Conservation (phyloP, 2,797 vertebrate genomes). For the Rousettus madagascariensis region DNA sequence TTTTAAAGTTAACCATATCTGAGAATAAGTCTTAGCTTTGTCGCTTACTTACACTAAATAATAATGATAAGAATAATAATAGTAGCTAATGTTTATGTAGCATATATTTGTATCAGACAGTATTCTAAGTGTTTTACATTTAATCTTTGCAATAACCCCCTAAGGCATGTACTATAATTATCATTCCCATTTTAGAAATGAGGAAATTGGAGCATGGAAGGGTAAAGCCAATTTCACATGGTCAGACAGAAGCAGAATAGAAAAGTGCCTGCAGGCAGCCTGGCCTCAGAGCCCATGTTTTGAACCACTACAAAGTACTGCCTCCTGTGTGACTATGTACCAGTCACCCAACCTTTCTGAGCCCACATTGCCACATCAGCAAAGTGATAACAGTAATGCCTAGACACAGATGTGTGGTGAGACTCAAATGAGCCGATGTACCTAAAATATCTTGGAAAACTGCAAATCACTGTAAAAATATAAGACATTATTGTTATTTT, state of each 20-base stretch:
- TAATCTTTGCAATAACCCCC: background rate
- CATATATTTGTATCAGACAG: background rate
- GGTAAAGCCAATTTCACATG: background rate
- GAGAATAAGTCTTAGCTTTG: background rate
- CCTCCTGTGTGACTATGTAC: background rate
- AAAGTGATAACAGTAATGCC: background rate
- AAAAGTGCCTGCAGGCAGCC: background rate
- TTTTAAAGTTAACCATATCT: background rate
- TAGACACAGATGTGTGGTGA: constrained; percentile 1
- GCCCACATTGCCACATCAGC: background rate
- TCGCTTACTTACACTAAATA: background rate
- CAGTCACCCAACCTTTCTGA: background rate
- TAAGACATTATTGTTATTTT: background rate
- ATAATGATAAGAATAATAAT: no score
- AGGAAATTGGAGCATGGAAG: background rate
- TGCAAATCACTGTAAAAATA: background rate
- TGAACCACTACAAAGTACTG: background rate
- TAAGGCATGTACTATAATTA: background rate
- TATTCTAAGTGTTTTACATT: background rate
- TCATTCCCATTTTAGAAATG: background rate
- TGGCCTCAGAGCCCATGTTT: background rate
- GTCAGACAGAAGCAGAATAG: background rate
- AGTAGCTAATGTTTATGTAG: background rate
- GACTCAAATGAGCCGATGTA: background rate
- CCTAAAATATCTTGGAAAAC: background rate